Evolutionary conservation across 2,888 invertebrate species (phyloP), one percentile per base, ranked within the genome.

Genomic region (Mythimna lalbum): DNA sequence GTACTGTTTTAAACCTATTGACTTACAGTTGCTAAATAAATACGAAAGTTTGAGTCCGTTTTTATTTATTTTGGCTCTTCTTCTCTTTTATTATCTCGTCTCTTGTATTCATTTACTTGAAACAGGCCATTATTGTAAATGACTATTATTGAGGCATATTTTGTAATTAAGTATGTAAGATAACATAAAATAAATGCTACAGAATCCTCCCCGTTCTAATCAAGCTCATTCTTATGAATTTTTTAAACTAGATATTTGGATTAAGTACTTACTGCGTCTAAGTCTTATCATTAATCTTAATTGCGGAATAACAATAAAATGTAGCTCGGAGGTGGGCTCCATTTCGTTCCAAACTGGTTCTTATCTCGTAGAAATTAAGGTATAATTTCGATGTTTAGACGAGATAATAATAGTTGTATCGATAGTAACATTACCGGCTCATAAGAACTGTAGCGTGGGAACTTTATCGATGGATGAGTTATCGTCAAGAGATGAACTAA

Each of bases 251-350:
- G 94, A 93, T 94, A 92, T 94, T 94, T 93, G 94, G 92, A 95
- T 95, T 95, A 95, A 95, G 95, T 94, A 95, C 95, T 95, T 95
- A 95, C 90, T 93, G 89, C 91, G 91, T 93, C 92, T 91, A 91
- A 94, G 91, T 92, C 92, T 95, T 95, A 96, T 96, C 95, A 95
- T 95, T 94, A 95, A 96, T 96, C 95, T 95, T 95, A 95, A 96
- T 96, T 95, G 95, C 92, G 86, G 94, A 95, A 95, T 95, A 94
- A 95, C 94, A 95, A 95, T 95, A 95, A 95, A 95, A 95, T 95
- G 95, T 95, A 92, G 92, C 92, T 90, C 83, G 84, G 88, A 91
- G 90, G 87, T 90, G 87, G 84, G 76, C 80, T 74, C 83, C 76
- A 81, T 81, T 77, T 84, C 84, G 81, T 86, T 88, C 79, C 63